phyloP scores from a whole-genome alignment of 2,888 invertebrate species.

The Ganaspis brasiliensis region DNA sequence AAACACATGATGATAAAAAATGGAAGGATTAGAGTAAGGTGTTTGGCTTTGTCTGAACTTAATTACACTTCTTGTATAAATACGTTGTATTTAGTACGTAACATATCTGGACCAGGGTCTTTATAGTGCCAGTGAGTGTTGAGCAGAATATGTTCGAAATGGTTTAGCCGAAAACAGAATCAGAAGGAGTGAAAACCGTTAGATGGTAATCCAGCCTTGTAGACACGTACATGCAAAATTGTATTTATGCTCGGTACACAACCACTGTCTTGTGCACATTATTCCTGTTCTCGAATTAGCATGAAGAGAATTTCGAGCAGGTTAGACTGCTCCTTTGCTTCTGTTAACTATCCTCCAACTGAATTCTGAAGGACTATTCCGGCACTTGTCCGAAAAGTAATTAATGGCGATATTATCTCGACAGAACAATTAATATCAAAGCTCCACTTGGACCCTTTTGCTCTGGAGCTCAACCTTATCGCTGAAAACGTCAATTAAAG shows the following conservation, averaged over 20 bases:
- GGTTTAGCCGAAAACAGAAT: too few species aligned
- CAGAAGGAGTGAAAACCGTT: neutral
- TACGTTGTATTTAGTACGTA: neutral
- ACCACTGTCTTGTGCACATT: neutral
- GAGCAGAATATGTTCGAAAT: too few species aligned
- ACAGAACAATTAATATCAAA: conserved; percentile 40
- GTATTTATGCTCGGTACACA: neutral
- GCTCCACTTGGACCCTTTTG: conserved; percentile 31
- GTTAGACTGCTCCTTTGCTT: conserved; percentile 23
- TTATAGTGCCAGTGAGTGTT: too few species aligned
- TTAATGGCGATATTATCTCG: conserved; percentile 32
- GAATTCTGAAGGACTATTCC: conserved; percentile 7
- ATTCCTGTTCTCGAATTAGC: conserved; percentile 25
- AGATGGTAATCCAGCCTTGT: neutral
- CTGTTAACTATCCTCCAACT: conserved; percentile 14
- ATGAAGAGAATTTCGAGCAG: conserved; percentile 30
- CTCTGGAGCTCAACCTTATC: conserved; percentile 31
- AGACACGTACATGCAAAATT: too few species aligned
- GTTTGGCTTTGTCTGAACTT: neutral
- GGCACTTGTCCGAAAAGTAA: conserved; percentile 29
- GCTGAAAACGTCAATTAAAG: conserved; percentile 30
- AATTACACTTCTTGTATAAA: conserved; percentile 26
- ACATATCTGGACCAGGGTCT: neutral
- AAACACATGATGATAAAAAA: neutral
- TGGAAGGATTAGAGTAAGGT: neutral